A percentile compares a stretch with the other conserved stretches of the same genome.
These are phyloP conservation scores for Unio pictorum DNA, from an alignment of 2,888 invertebrate species.

Conservation along the genomic window DNA sequence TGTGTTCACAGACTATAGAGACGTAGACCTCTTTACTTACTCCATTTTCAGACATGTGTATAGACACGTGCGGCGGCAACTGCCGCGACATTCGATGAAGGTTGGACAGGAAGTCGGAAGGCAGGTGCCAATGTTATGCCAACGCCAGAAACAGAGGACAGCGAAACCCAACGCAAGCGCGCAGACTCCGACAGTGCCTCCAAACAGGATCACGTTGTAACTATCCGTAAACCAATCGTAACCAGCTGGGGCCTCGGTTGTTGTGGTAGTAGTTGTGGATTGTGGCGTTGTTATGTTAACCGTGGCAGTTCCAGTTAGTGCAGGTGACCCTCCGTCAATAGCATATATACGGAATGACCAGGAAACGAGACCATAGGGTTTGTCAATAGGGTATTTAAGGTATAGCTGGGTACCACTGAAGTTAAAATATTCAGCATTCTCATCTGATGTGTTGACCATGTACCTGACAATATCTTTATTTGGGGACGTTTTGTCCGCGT, in stretches of 20 bases:
- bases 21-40: no score
- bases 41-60: no score
- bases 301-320: slow-evolving; percentile 14
- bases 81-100: slow-evolving; percentile 19
- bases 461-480: no score
- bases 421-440: no score
- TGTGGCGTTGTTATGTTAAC: slow-evolving; percentile 17
- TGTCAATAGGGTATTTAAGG: no score
- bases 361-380: neutral
- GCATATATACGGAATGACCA: neutral
- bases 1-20: no score
- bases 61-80: slow-evolving; percentile 12
- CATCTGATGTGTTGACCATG: no score
- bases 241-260: slow-evolving; percentile 29
- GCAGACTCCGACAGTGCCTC: slow-evolving; percentile 5
- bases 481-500: no score
- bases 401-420: no score
- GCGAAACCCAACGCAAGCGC: slow-evolving; percentile 7
- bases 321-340: neutral
- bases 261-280: slow-evolving; percentile 30
- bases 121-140: slow-evolving; percentile 25
- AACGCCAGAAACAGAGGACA: slow-evolving; percentile 22
- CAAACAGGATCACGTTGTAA: slow-evolving; percentile 24
- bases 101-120: slow-evolving; percentile 24
- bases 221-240: slow-evolving; percentile 27